These are phyloP conservation scores for Apeira syringaria DNA, from an alignment of 2,888 invertebrate genomes.

Conservation along the genomic window DNA sequence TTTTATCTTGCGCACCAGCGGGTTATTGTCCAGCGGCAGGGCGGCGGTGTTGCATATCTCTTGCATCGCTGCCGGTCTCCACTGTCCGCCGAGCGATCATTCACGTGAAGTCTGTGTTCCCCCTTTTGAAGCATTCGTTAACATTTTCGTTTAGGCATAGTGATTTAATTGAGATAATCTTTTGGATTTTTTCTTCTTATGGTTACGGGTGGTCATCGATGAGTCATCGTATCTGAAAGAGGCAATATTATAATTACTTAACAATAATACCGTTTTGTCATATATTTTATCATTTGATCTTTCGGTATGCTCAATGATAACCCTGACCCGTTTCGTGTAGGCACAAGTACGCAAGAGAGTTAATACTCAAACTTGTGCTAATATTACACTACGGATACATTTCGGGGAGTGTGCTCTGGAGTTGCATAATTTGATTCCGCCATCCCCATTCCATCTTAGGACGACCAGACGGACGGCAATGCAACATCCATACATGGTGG, in stretches of 20 bases:
- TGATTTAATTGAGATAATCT: constrained; percentile 13
- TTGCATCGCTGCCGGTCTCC: constrained; percentile 79
- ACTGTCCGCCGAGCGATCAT: constrained; percentile 59
- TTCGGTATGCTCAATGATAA: no score
- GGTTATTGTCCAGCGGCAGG: constrained; percentile 80
- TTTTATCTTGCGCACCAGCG: constrained; percentile 81
- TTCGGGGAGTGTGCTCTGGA: no score
- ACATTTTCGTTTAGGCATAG: constrained; percentile 57
- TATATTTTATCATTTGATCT: no score
- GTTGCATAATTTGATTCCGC: no score
- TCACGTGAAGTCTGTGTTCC: constrained; percentile 62
- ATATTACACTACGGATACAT: no score
- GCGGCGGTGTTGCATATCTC: constrained; percentile 82
- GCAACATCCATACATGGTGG: no score
- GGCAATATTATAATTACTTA: constrained; percentile 10
- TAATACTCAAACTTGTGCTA: no score
- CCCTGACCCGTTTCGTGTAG: no score
- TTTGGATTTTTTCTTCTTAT: constrained; percentile 28
- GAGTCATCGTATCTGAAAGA: constrained; percentile 63
- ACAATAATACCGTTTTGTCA: no score
- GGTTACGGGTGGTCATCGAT: constrained; percentile 20
- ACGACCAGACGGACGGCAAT: no score
- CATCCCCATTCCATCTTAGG: no score
- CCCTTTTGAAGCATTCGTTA: constrained; percentile 67
- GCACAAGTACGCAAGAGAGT: no score